A percentile compares a stretch with the other conserved stretches of the same genome.
These are phyloP conservation scores for Drosophila pseudotalamancana DNA, from an alignment of 2,888 invertebrate genomes.

Conservation along the genomic window DNA sequence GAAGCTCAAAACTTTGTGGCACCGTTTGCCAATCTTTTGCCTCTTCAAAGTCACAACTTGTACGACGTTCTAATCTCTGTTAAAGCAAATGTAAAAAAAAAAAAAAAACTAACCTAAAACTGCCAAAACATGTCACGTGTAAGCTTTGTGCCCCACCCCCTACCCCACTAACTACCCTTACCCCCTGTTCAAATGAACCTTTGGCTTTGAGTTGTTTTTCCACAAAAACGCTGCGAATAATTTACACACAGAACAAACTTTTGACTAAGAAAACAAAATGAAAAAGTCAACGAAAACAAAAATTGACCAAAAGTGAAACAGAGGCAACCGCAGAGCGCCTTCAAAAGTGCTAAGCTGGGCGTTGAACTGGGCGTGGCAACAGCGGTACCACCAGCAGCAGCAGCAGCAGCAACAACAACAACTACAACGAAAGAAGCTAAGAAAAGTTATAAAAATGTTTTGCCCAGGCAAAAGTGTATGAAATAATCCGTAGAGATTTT, in stretches of 20 bases:
- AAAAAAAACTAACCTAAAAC: conserved; percentile 38
- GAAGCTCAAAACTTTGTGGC: conserved; percentile 56
- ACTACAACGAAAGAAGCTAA: conserved; percentile 47
- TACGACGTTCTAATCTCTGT: conserved; percentile 74
- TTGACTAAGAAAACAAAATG: conserved; percentile 58
- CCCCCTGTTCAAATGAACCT: conserved; percentile 44
- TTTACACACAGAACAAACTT: conserved; percentile 74
- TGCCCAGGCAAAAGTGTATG: conserved; percentile 63
- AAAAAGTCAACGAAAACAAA: conserved; percentile 17
- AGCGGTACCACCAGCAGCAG: conserved; percentile 6
- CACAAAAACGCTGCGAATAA: conserved; percentile 68
- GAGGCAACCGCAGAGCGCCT: conserved; percentile 67
- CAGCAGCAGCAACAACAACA: conserved; percentile 4
- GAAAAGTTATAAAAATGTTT: conserved; percentile 67
- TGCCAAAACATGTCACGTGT: conserved; percentile 78
- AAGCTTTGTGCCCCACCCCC: conserved; percentile 18
- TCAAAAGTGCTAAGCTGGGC: conserved; percentile 58
- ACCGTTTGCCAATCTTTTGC: conserved; percentile 53
- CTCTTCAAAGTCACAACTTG: conserved; percentile 71
- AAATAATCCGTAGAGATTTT: conserved; percentile 79
- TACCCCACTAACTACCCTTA: too few species aligned
- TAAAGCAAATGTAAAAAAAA: conserved; percentile 44
- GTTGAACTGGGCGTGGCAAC: conserved; percentile 60
- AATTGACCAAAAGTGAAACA: conserved; percentile 68
- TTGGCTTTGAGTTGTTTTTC: conserved; percentile 66